Conservation (phyloP, 1,140 invertebrate species). For the Drosophila saltans region DNA sequence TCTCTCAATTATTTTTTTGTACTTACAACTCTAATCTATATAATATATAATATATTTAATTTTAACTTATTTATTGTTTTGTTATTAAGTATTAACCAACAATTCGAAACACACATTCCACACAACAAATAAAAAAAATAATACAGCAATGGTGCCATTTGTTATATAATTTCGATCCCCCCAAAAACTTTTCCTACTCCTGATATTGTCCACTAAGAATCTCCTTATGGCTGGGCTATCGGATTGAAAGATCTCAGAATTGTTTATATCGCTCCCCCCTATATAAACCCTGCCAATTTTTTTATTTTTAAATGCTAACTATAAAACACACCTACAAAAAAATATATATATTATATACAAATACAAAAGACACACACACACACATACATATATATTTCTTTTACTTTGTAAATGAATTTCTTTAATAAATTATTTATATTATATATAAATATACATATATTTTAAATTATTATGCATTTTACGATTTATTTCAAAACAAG, state of each 20-base stretch:
- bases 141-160: conserved; percentile 60
- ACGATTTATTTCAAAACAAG: not conserved
- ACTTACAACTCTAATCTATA: not conserved
- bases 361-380: no score
- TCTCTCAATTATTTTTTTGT: not conserved
- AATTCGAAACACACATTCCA: conserved; percentile 68
- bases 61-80: conserved; percentile 55
- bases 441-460: not conserved
- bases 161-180: conserved; percentile 42
- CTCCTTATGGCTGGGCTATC: not conserved
- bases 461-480: not conserved
- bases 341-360: not conserved
- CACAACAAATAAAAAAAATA: conserved; percentile 16
- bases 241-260: conserved; percentile 5
- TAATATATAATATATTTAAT: not conserved
- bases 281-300: not conserved
- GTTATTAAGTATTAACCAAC: conserved; percentile 36
- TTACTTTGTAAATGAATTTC: conserved; percentile 8
- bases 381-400: not conserved
- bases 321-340: not conserved
- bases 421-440: conserved; percentile 2
- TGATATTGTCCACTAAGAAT: not conserved
- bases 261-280: not conserved
- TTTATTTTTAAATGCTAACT: not conserved
- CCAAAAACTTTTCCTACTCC: conserved; percentile 41